Evolutionary conservation across 2,888 invertebrate species (phyloP), one percentile per base, ranked within the genome.

Genomic region (Sympetrum striolatum): DNA sequence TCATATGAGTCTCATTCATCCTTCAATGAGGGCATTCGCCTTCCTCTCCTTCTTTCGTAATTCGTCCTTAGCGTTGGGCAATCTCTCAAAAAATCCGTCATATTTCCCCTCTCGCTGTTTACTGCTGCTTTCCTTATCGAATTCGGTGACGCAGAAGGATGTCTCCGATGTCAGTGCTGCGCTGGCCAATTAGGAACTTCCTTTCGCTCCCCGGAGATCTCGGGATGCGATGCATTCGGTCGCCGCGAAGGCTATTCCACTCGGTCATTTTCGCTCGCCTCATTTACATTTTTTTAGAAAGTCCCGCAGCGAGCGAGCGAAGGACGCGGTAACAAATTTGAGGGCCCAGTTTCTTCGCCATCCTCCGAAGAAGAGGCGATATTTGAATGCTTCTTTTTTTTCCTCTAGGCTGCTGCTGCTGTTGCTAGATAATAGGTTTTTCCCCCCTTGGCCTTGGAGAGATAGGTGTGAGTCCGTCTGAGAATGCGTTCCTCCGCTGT

Each of bases 381-480:
- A 73, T 73, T 73, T 73, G 73, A 73, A 73, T 73, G 25, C 73
- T n/a, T 73, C n/a, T 25, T 73, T 31, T 73, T 73, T 73, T 35
- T 82, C 10, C 15, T 25, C 44, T 44, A 4, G 0, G n/a, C n/a
- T n/a, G n/a, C 48, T 44, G 8, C 18, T 35, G 35, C 18, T 31
- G 4, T 60, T 18, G 25, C 60, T 60, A n/a, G 60, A 86, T 37
- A 60, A 86, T 86, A 37, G 86, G 58, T 60, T 60, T 86, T 48
- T 86, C 58, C n/a, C 60, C 64, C 80, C 37, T 31, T 37, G 86
- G 37, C 86, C 37, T 86, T 86, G 60, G n/a, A n/a, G 86, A 37
- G 73, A 73, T 31, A 31, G 73, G 25, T 73, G 25, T 73, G 73
- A 73, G 53, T 53, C 53, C 18, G 53, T 53, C 53, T 53, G 53